Evolutionary conservation across 2,888 invertebrate genomes (phyloP).

Genomic region (Molorchus minor): DNA sequence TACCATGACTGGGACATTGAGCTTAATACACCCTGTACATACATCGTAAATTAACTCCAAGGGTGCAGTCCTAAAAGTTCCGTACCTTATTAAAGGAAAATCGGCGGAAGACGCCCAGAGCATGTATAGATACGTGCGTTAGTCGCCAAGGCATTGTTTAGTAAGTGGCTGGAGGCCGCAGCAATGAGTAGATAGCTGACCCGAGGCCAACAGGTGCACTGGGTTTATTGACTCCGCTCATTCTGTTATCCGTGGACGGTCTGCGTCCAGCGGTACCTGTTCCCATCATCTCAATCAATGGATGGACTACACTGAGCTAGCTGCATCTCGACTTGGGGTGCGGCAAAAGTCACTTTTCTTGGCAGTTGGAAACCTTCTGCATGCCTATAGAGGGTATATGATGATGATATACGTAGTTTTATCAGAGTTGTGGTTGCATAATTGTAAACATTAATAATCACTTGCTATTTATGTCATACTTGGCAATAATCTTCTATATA

Average conservation of each 20-base stretch:
- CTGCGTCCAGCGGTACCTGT: conserved; percentile 35
- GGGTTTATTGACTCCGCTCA: conserved; percentile 63
- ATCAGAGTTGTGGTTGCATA: too few species aligned
- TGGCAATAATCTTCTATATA: too few species aligned
- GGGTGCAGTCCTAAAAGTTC: background rate
- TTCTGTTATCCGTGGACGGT: conserved; percentile 18
- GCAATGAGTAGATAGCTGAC: conserved; percentile 55
- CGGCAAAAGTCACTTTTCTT: conserved; percentile 37
- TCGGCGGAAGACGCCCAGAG: conserved; percentile 11
- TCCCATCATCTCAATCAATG: conserved; percentile 48
- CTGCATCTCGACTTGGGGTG: conserved; percentile 38
- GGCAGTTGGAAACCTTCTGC: conserved; percentile 21
- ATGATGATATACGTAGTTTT: too few species aligned
- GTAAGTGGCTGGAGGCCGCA: conserved; percentile 43
- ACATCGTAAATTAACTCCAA: too few species aligned
- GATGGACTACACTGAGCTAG: conserved; percentile 27
- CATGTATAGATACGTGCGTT: conserved; percentile 1
- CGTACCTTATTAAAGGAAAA: background rate
- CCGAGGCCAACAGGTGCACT: conserved; percentile 63
- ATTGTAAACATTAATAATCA: too few species aligned
- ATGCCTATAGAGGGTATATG: too few species aligned
- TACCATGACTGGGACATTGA: too few species aligned
- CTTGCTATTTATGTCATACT: too few species aligned
- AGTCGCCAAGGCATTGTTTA: conserved; percentile 23
- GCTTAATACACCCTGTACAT: too few species aligned